Conservation (phyloP, 2,113 vertebrate genomes). For the Stigmatopora argus region DNA sequence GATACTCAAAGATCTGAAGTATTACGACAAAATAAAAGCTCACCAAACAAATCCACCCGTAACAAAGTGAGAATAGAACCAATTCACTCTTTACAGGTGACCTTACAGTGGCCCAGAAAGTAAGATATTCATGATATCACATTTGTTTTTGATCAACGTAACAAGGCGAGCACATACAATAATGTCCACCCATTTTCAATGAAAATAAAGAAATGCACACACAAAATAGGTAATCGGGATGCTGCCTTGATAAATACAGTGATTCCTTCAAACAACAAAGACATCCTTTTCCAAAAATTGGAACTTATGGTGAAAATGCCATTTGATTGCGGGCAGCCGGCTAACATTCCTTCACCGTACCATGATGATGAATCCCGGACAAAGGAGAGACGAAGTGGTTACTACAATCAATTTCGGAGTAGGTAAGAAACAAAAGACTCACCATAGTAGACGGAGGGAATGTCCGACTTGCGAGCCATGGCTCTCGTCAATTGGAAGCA, state of each 20-base stretch:
- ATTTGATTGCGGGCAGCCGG: slow-evolving; percentile 19
- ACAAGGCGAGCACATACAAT: not conserved
- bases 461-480: slow-evolving; percentile 70
- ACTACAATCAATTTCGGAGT: slow-evolving; percentile 23
- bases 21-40: too few species aligned
- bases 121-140: not conserved
- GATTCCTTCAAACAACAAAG: not conserved
- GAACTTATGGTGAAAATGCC: slow-evolving; percentile 4
- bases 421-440: slow-evolving; percentile 60
- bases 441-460: slow-evolving; percentile 67
- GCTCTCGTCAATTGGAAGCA: slow-evolving; percentile 47
- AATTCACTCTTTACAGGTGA: too few species aligned
- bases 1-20: too few species aligned
- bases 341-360: not conserved
- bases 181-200: too few species aligned
- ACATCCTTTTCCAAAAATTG: not conserved
- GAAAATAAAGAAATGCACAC: too few species aligned
- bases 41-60: too few species aligned
- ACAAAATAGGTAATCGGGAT: too few species aligned
- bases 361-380: not conserved
- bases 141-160: not conserved
- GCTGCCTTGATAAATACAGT: not conserved
- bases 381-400: not conserved
- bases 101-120: too few species aligned
- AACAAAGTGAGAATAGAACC: too few species aligned